Evolutionary conservation across 2,888 invertebrate species (phyloP).

Genomic region (Rhamnusium bicolor): DNA sequence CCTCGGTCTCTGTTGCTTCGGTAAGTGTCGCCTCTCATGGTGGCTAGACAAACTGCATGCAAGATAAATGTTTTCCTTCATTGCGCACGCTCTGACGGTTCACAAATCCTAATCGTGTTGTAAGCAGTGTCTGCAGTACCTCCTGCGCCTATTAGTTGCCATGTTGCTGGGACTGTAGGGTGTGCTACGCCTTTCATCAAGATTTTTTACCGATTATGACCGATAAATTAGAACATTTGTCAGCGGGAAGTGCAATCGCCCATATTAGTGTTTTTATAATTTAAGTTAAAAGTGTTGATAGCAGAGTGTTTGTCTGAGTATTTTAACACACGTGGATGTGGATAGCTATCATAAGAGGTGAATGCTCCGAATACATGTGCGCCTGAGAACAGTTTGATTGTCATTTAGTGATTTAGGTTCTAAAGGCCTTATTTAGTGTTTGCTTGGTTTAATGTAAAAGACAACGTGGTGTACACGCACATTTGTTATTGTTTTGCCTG

Average conservation of each 20-base stretch:
- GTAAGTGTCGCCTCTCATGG: constrained; percentile 12
- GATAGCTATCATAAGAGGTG: constrained; percentile 46
- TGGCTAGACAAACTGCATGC: constrained; percentile 1
- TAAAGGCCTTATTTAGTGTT: constrained; percentile 28
- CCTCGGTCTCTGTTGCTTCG: constrained; percentile 4
- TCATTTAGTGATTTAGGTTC: constrained; percentile 30
- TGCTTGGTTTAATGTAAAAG: constrained; percentile 25
- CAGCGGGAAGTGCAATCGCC: constrained; percentile 13
- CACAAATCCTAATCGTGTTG: constrained; percentile 38
- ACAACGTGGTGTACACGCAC: constrained; percentile 74
- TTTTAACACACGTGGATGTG: constrained; percentile 50
- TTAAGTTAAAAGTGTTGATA: constrained; percentile 28
- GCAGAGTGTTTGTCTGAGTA: constrained; percentile 21
- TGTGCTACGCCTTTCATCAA: constrained; percentile 54
- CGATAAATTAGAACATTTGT: constrained; percentile 29
- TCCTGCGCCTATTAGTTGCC: constrained; percentile 66
- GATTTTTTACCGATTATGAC: constrained; percentile 34
- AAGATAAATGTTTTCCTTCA: constrained; percentile 22
- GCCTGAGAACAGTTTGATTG: constrained; percentile 36
- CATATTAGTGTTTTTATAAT: constrained; percentile 32
- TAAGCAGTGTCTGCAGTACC: constrained; percentile 42
- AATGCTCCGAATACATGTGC: constrained; percentile 51
- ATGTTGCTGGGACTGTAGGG: constrained; percentile 66
- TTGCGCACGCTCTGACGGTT: constrained; percentile 38
- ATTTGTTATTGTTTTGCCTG: constrained; percentile 83